phyloP scores from a whole-genome alignment of 2,113 vertebrate species.

The Semnornis frantzii region DNA sequence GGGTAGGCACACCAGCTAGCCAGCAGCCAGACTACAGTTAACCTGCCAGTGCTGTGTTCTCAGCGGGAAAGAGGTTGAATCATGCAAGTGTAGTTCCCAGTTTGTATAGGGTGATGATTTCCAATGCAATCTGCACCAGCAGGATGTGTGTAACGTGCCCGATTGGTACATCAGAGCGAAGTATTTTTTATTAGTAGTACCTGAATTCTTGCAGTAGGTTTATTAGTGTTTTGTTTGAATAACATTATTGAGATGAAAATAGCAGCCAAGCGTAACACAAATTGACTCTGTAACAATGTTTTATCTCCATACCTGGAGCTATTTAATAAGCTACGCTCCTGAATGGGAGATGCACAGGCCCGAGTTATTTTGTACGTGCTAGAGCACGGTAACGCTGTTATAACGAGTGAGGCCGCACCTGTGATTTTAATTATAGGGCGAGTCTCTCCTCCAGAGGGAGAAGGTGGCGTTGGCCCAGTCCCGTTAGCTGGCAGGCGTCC shows the following conservation, averaged over 20 bases:
- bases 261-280: rapidly evolving
- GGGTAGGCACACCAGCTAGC: too few relatives aligned
- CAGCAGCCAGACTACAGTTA: rapidly evolving
- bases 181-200: rapidly evolving
- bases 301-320: neutral
- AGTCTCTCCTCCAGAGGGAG: rapidly evolving
- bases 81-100: rapidly evolving
- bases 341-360: rapidly evolving
- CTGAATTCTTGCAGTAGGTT: too few relatives aligned
- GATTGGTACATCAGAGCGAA: rapidly evolving
- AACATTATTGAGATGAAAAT: rapidly evolving
- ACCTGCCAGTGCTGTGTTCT: rapidly evolving
- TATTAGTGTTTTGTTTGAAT: rapidly evolving
- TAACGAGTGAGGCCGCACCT: rapidly evolving
- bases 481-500: neutral
- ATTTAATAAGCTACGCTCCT: rapidly evolving
- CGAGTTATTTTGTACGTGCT: rapidly evolving
- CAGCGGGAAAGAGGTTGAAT: rapidly evolving
- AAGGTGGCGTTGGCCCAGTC: neutral
- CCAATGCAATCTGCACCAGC: rapidly evolving
- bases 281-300: too few relatives aligned
- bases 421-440: rapidly evolving
- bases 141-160: rapidly evolving
- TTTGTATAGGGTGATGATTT: rapidly evolving
- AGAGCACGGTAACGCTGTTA: rapidly evolving